Evolutionary conservation across 2,888 invertebrate species (phyloP), one percentile per base, ranked within the genome.

Genomic region (Aricia artaxerxes): DNA sequence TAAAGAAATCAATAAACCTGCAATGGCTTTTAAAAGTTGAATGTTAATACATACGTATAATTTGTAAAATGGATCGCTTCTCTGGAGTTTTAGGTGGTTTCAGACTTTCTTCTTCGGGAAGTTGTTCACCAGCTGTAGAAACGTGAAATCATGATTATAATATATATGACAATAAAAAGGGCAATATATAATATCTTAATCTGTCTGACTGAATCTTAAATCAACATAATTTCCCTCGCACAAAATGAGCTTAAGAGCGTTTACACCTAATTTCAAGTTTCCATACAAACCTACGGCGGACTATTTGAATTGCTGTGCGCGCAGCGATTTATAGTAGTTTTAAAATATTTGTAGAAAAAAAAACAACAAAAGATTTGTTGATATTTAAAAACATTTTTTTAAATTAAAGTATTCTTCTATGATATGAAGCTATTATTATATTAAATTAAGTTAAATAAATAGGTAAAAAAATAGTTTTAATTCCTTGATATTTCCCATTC

Each of bases 21-120:
- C 16, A n/a, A n/a, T 60, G 6, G n/a, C 24, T 61, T 61, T 24
- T 4, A 13, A 38, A 38, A 73, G 13, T 38, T 1, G 6, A 73
- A 73, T 73, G 9, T 44, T 49, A 13, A 49, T 75, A 75, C 24
- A 13, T 75, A 75, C 75, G 75, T 2, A 44, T 9, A 4, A 75
- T 49, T 44, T 75, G 75, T 9, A 75, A 7, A 24, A 75, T 9
- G 24, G 75, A 75, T 24, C 0, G 16, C 24, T 75, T 75, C 24
- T 75, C 38, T 31, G 49, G 31, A 44, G 4, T 75, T 75, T 31
- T 49, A 4, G 24, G 44, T 40, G 75, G 13, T 11, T 75, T 44
- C 9, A 44, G 31, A 16, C 49, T 38, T 31, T 75, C 75, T 49
- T 49, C 24, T 75, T 75, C 75, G 11, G 75, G 49, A 75, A 69